Conservation (phyloP, 37 sponge, comb jelly and placozoan species). For the Chondrosia reniformis region DNA sequence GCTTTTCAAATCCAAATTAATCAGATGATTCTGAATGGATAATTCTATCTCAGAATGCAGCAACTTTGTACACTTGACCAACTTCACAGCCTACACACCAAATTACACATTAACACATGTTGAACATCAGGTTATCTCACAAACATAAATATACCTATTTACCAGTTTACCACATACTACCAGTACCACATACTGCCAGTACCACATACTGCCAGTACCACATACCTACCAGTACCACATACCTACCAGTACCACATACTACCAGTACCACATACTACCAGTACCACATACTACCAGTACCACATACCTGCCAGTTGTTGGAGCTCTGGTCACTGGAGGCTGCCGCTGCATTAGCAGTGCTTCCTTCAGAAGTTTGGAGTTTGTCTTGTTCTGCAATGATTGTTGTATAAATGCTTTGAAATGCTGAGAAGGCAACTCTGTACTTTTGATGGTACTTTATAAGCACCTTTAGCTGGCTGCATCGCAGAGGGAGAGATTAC, state of each 20-base stretch:
- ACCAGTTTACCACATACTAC: no score
- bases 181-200: no score
- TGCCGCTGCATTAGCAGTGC: not conserved
- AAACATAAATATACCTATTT: no score
- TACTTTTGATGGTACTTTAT: constrained; percentile 13
- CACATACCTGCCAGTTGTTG: not conserved
- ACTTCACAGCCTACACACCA: no score
- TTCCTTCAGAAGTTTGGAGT: not conserved
- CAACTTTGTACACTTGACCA: not conserved
- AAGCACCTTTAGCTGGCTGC: constrained; percentile 3
- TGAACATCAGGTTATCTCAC: no score
- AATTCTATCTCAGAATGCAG: not conserved
- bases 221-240: no score
- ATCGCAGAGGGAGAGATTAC: not conserved
- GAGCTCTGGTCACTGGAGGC: not conserved
- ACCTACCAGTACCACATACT: no score
- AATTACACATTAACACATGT: no score
- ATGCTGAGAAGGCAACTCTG: not conserved
- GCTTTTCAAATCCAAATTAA: not conserved
- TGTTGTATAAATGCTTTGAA: not conserved
- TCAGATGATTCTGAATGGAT: not conserved
- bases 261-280: no score
- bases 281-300: no score
- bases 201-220: no score
- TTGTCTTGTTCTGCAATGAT: not conserved